phyloP scores from a whole-genome alignment of 2,888 invertebrate species.

The Cosmia pyralina region DNA sequence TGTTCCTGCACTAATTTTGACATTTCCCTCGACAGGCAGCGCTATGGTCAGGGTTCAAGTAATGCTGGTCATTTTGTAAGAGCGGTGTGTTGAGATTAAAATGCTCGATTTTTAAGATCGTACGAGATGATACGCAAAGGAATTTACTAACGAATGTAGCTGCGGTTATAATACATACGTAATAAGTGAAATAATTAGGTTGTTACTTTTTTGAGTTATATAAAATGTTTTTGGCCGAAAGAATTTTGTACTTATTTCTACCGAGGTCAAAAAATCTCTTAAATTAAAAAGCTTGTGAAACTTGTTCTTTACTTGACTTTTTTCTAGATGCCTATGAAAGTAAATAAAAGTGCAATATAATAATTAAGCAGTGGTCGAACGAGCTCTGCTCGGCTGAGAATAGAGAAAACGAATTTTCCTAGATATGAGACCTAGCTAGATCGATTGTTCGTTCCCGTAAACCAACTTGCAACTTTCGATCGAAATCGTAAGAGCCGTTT shows the following conservation, averaged over 20 bases:
- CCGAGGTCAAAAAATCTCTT: conserved; percentile 4
- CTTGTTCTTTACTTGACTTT: not conserved
- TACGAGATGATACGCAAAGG: conserved; percentile 58
- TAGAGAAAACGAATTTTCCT: too few species aligned
- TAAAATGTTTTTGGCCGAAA: conserved; percentile 34
- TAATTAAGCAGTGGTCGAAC: too few species aligned
- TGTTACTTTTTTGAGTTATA: conserved; percentile 44
- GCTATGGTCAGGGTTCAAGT: conserved; percentile 19
- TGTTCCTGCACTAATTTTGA: not conserved
- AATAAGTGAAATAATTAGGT: conserved; percentile 62
- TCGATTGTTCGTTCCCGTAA: too few species aligned
- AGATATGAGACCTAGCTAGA: too few species aligned
- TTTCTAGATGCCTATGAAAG: not conserved
- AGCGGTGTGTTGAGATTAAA: conserved; percentile 59
- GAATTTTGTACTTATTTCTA: conserved; percentile 9
- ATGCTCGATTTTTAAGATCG: conserved; percentile 63
- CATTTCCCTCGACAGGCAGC: conserved; percentile 8
- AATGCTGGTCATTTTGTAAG: conserved; percentile 17
- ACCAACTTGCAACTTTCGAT: too few species aligned
- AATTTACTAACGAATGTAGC: conserved; percentile 66
- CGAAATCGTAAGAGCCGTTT: too few species aligned
- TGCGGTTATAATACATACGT: conserved; percentile 56
- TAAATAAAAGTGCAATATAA: too few species aligned
- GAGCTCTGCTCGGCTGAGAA: too few species aligned
- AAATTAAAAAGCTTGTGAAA: conserved; percentile 6